A percentile compares a stretch with the other conserved stretches of the same genome.
phyloP scores from a whole-genome alignment of 2,797 vertebrate genomes.

The Eulemur mongoz region DNA sequence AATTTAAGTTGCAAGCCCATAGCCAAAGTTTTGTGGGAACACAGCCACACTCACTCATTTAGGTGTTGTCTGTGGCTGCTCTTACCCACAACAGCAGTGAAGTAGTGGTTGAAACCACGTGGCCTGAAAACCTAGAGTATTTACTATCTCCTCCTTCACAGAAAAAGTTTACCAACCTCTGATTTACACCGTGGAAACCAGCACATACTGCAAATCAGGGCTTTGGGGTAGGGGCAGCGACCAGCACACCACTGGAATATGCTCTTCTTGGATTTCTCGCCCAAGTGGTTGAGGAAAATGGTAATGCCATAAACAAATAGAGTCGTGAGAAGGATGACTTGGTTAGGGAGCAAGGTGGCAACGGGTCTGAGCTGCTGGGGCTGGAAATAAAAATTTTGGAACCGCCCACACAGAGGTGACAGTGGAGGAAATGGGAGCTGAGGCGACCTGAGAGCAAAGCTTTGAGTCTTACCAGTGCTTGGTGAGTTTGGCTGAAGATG shows the following conservation, averaged over 20 bases:
- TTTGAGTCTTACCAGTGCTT: not conserved
- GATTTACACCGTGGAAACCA: not conserved
- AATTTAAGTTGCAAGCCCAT: not conserved
- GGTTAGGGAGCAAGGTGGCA: not conserved
- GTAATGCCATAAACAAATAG: not conserved
- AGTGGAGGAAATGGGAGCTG: not conserved
- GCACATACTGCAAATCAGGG: not conserved
- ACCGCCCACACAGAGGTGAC: not conserved
- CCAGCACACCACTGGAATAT: not conserved
- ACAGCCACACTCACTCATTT: not conserved
- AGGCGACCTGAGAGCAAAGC: not conserved
- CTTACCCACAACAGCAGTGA: not conserved
- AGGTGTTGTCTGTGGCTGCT: not conserved
- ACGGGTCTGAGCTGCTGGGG: not conserved
- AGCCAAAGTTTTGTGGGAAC: not conserved
- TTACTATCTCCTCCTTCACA: not conserved
- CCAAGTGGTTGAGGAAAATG: not conserved
- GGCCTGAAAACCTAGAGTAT: not conserved
- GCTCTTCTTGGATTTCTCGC: not conserved
- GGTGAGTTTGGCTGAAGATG: not conserved
- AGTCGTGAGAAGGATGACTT: not conserved
- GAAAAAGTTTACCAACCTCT: not conserved
- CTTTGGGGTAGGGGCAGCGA: not conserved
- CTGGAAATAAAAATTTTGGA: not conserved
- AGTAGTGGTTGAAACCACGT: not conserved